These are phyloP conservation scores for Pollenia angustigena DNA, from an alignment of 2,888 invertebrate species.

Conservation along the genomic window DNA sequence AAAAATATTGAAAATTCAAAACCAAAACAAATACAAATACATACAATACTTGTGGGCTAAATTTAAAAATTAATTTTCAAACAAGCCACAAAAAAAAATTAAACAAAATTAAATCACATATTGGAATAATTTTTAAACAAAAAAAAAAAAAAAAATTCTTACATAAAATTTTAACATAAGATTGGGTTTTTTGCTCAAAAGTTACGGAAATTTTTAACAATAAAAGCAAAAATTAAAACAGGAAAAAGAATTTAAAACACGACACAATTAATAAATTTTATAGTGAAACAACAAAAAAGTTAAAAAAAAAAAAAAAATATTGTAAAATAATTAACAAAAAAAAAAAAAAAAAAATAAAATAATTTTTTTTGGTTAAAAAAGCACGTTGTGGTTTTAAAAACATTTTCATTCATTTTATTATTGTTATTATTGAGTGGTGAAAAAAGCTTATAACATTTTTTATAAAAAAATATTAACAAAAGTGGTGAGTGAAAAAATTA, in stretches of 20 bases:
- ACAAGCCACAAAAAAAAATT: not conserved
- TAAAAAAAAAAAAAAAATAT: constrained; percentile 16
- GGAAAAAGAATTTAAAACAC: not conserved
- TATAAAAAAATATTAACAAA: not conserved
- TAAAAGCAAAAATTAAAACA: not conserved
- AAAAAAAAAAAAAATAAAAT: too few relatives aligned
- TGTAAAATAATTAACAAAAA: constrained; percentile 7
- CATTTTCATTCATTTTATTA: constrained; percentile 48
- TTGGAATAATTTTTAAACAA: not conserved
- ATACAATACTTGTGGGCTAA: not conserved
- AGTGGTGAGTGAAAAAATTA: constrained; percentile 2
- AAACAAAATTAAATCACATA: not conserved
- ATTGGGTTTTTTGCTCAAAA: not conserved
- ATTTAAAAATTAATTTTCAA: not conserved
- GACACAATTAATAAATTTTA: constrained; percentile 9
- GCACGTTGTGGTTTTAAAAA: constrained; percentile 45
- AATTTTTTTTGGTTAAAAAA: constrained; percentile 5
- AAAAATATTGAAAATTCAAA: not conserved
- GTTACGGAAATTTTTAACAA: constrained; percentile 12
- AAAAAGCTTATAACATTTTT: not conserved
- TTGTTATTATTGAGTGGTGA: not conserved
- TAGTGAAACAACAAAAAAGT: not conserved
- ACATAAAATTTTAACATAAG: not conserved
- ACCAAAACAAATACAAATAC: not conserved
- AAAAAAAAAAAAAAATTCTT: not conserved